phyloP scores from a whole-genome alignment of 2,888 invertebrate genomes.

The Pardosa pseudoannulata region DNA sequence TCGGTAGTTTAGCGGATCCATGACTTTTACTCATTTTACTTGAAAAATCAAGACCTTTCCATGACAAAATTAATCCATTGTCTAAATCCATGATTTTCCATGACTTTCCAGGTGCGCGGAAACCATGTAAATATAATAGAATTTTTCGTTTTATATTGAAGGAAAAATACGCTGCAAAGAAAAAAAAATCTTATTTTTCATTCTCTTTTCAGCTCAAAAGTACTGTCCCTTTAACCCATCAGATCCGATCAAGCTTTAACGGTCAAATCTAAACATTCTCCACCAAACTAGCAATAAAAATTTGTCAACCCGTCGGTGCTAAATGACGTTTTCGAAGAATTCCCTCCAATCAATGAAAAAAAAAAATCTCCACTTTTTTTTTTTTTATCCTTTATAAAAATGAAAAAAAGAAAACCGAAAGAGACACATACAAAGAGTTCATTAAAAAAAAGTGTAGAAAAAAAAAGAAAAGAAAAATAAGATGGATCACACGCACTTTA shows the following conservation, averaged over 20 bases:
- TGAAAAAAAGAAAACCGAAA: neutral
- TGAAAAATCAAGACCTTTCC: too few species aligned
- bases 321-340: neutral
- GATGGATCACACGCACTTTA: conserved; percentile 68
- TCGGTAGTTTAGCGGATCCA: too few species aligned
- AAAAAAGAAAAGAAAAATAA: conserved; percentile 41
- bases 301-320: neutral
- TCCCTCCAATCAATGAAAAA: neutral
- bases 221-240: too few species aligned
- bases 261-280: neutral
- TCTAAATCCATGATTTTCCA: too few species aligned
- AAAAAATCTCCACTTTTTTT: neutral
- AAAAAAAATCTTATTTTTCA: too few species aligned
- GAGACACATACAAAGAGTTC: conserved; percentile 24
- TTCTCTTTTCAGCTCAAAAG: too few species aligned
- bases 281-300: neutral
- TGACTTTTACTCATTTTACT: too few species aligned
- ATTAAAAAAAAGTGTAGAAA: conserved; percentile 4
- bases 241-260: neutral
- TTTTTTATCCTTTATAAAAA: neutral
- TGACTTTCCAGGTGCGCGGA: too few species aligned
- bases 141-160: too few species aligned
- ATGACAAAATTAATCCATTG: too few species aligned
- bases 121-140: too few species aligned
- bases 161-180: too few species aligned